phyloP scores from a whole-genome alignment of 2,797 vertebrate species.

The Muscicapa comitata region DNA sequence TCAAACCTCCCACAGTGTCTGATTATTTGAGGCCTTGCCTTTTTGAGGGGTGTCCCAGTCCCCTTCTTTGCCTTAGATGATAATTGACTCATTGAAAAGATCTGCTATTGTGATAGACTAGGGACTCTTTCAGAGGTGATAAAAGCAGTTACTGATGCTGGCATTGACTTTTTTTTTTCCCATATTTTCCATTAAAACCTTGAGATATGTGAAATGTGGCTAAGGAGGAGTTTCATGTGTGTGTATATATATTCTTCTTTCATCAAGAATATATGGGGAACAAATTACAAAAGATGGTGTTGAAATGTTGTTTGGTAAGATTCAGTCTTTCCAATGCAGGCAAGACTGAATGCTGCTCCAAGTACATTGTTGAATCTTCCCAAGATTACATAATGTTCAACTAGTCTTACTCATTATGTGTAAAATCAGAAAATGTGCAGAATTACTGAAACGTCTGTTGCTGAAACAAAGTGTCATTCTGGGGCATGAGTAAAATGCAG shows the following conservation, averaged over 20 bases:
- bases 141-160: background rate
- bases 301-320: background rate
- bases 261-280: background rate
- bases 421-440: background rate
- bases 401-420: background rate
- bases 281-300: background rate
- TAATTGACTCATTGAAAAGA: background rate
- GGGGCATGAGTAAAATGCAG: background rate
- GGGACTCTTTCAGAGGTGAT: background rate
- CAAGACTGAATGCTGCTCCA: background rate
- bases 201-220: background rate
- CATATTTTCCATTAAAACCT: background rate
- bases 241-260: background rate
- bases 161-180: background rate
- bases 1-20: background rate
- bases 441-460: background rate
- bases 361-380: background rate
- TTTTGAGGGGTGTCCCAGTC: background rate
- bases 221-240: background rate
- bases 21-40: background rate
- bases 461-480: background rate
- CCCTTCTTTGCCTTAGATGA: background rate
- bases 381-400: background rate
- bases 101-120: background rate
- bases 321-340: background rate